Conservation (phyloP, 2,113 vertebrate species). For the Vidua chalybeata region DNA sequence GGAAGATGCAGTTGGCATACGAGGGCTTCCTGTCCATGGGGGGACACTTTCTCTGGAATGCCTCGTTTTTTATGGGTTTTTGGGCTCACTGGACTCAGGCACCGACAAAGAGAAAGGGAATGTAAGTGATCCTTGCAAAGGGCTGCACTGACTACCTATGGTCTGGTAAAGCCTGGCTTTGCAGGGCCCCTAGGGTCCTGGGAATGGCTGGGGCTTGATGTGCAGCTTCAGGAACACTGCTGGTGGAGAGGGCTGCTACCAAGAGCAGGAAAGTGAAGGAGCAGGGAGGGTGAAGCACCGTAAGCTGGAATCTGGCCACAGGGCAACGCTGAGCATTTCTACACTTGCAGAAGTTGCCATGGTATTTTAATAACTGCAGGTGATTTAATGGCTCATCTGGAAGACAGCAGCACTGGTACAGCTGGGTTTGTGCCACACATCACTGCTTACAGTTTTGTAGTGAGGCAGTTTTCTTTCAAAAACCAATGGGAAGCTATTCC, state of each 20-base stretch:
- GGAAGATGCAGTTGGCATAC: not conserved
- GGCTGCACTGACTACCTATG: accelerated
- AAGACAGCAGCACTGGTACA: not conserved
- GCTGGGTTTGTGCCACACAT: not conserved
- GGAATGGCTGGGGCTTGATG: accelerated
- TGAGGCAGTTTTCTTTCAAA: not conserved
- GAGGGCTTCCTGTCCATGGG: not conserved
- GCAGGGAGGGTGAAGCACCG: not conserved
- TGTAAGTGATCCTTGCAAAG: not conserved
- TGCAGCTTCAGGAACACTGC: not conserved
- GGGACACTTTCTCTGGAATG: not conserved
- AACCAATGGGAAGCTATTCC: not conserved
- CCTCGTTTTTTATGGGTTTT: accelerated
- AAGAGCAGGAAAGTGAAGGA: accelerated
- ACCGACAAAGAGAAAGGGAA: not conserved
- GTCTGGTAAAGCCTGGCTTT: not conserved
- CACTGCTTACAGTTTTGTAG: not conserved
- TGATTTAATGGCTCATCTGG: not conserved
- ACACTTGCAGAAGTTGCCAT: constrained; percentile 19
- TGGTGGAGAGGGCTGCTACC: not conserved
- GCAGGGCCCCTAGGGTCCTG: accelerated
- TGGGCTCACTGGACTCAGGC: not conserved
- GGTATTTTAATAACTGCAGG: not conserved
- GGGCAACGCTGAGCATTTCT: not conserved
- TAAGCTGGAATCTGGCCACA: not conserved